Evolutionary conservation across 2,888 invertebrate species (phyloP).

Genomic region (Limenitis camilla): DNA sequence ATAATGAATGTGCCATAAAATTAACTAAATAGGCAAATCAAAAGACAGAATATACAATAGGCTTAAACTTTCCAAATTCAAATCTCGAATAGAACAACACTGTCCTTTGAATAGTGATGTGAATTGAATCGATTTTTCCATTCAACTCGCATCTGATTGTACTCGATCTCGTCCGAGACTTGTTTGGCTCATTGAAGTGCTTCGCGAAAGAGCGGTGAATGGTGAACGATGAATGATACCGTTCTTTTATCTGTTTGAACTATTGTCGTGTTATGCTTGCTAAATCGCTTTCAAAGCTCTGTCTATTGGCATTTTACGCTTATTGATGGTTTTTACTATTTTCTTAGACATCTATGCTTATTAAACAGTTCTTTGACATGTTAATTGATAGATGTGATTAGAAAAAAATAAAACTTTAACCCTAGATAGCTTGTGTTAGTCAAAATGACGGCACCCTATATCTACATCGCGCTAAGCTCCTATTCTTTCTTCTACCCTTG

Average conservation of each 20-base stretch:
- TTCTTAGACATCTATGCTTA: neutral
- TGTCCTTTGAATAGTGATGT: constrained; percentile 48
- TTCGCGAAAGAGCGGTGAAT: constrained; percentile 20
- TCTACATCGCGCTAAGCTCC: too few relatives aligned
- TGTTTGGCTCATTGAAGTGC: constrained; percentile 21
- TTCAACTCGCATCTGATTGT: constrained; percentile 53
- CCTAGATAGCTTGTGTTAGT: too few relatives aligned
- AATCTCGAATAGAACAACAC: constrained; percentile 50
- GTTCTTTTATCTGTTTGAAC: constrained; percentile 21
- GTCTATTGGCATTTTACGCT: neutral
- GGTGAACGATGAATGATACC: constrained; percentile 21
- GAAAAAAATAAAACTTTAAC: too few relatives aligned
- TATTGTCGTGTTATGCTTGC: constrained; percentile 16
- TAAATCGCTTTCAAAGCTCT: constrained; percentile 8
- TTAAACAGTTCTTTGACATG: too few relatives aligned
- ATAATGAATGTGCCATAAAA: neutral
- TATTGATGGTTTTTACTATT: neutral
- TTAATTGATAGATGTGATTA: too few relatives aligned
- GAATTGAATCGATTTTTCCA: constrained; percentile 55
- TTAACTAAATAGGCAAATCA: too few relatives aligned
- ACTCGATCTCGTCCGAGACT: constrained; percentile 36
- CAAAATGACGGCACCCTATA: too few relatives aligned
- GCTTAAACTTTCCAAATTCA: constrained; percentile 45
- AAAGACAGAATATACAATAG: constrained; percentile 18
- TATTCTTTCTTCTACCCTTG: too few relatives aligned